Evolutionary conservation across 2,888 invertebrate genomes (phyloP).

Genomic region (Colletes collaris): DNA sequence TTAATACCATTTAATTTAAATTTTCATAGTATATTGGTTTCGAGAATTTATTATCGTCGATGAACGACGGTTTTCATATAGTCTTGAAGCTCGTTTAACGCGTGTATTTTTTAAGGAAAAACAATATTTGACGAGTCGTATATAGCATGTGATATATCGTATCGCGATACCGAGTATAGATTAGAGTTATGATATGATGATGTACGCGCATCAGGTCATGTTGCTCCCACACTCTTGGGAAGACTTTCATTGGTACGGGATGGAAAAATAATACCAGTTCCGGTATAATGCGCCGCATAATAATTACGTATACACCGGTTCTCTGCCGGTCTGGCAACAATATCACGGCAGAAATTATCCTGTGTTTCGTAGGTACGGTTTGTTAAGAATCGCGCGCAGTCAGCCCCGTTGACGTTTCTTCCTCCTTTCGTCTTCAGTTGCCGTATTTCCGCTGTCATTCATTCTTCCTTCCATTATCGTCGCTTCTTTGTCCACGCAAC

Average conservation of each 20-base stretch:
- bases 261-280: slow-evolving; percentile 60
- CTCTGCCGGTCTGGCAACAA: slow-evolving; percentile 52
- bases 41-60: no score
- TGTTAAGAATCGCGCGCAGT: slow-evolving; percentile 26
- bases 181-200: slow-evolving; percentile 40
- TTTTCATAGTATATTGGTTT: no score
- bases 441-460: slow-evolving; percentile 45
- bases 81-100: background rate
- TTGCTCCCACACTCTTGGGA: slow-evolving; percentile 60
- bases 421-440: slow-evolving; percentile 32
- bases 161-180: slow-evolving; percentile 35
- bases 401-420: slow-evolving; percentile 29
- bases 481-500: slow-evolving; percentile 39
- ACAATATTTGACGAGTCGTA: background rate
- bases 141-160: slow-evolving; percentile 35
- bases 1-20: no score
- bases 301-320: slow-evolving; percentile 55
- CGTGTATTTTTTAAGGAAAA: background rate
- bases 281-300: slow-evolving; percentile 63
- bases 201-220: slow-evolving; percentile 56
- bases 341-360: slow-evolving; percentile 48
- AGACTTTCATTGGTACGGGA: slow-evolving; percentile 46
- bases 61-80: no score
- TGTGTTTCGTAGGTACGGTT: slow-evolving; percentile 28
- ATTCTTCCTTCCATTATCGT: slow-evolving; percentile 28